A percentile compares a stretch with the other conserved stretches of the same genome.
Conservation (phyloP, 1,140 invertebrate species). For the Drosophila kepulauana region DNA sequence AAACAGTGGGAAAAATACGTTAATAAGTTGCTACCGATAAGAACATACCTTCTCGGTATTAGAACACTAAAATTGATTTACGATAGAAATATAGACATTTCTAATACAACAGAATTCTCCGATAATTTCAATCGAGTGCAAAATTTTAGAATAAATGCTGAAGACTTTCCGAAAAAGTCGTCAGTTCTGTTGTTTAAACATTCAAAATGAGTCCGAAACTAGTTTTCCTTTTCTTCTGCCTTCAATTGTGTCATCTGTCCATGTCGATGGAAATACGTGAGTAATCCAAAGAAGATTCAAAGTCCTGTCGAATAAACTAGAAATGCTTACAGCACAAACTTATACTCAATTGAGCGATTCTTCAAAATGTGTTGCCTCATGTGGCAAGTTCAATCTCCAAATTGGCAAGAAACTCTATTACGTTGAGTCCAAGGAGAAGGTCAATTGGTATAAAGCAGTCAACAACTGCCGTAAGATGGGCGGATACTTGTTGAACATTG, state of each 20-base stretch:
- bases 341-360: background rate
- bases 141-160: slow-evolving; percentile 15
- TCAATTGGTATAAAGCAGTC: slow-evolving; percentile 20
- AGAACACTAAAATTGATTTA: too few relatives aligned
- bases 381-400: slow-evolving; percentile 14
- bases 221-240: slow-evolving; percentile 1
- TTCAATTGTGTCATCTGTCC: slow-evolving; percentile 3
- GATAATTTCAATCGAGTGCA: background rate
- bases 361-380: slow-evolving; percentile 11
- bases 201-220: slow-evolving; percentile 13
- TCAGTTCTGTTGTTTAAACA: background rate
- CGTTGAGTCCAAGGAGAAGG: slow-evolving; percentile 17
- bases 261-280: slow-evolving; percentile 15
- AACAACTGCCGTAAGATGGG: slow-evolving; percentile 33
- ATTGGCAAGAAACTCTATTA: slow-evolving; percentile 23
- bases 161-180: background rate
- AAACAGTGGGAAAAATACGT: too few relatives aligned
- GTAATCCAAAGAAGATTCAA: background rate
- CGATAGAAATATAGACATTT: too few relatives aligned
- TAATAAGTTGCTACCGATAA: too few relatives aligned
- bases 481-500: slow-evolving; percentile 27
- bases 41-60: too few relatives aligned
- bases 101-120: background rate
- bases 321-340: background rate
- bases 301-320: background rate